Percentiles rank a stretch among this genome's conserved stretches.
Conservation (phyloP, 1,140 invertebrate species). For the Drosophila sp. region DNA sequence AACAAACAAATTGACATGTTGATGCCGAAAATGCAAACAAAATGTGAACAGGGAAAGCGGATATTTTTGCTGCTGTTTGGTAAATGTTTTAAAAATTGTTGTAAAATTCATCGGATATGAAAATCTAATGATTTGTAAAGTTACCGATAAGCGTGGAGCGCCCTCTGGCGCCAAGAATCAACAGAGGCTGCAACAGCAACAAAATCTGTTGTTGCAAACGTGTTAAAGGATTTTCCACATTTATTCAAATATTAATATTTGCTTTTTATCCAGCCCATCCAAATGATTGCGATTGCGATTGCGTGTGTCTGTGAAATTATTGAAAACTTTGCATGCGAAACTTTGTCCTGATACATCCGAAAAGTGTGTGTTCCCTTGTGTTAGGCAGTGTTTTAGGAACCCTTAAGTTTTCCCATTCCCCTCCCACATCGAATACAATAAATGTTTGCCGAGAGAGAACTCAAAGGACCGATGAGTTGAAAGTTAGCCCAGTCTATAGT, state of each 20-base stretch:
- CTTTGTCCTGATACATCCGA: constrained; percentile 3
- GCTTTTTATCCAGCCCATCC: constrained; percentile 40
- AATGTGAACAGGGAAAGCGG: constrained; percentile 24
- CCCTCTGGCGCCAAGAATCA: constrained; percentile 44
- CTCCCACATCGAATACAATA: constrained; percentile 24
- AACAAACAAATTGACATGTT: constrained; percentile 77
- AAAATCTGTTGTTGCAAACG: constrained; percentile 50
- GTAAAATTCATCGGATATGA: constrained; percentile 83
- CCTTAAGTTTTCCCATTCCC: constrained; percentile 31
- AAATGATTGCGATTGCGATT: constrained; percentile 49
- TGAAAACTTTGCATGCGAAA: constrained; percentile 28
- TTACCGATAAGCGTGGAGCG: constrained; percentile 69
- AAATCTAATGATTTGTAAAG: constrained; percentile 84
- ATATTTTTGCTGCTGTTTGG: constrained; percentile 47
- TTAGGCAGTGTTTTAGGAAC: not conserved
- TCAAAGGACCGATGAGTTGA: constrained; percentile 45
- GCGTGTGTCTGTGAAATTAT: constrained; percentile 19
- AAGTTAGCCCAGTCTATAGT: constrained; percentile 22
- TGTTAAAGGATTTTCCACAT: constrained; percentile 72
- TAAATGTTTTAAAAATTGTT: constrained; percentile 72
- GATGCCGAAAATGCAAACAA: constrained; percentile 69
- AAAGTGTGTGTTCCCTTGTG: not conserved
- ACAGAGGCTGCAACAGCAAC: constrained; percentile 15
- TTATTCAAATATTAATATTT: constrained; percentile 83
- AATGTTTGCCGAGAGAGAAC: constrained; percentile 59